Conservation (phyloP, 2,888 invertebrate genomes). For the Notodonta ziczac region DNA sequence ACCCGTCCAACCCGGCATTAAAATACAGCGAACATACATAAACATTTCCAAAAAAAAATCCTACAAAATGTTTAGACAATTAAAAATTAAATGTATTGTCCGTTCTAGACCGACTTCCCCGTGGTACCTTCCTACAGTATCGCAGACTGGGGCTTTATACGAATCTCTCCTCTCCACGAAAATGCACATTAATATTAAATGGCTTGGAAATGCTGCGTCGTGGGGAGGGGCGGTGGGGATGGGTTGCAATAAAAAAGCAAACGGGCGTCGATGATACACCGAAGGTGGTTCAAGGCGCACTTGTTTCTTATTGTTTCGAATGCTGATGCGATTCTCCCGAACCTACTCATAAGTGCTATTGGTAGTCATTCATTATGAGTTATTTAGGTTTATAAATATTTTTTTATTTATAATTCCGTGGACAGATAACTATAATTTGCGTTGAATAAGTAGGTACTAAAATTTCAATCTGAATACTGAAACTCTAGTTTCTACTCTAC, state of each 20-base stretch:
- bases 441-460: too few relatives aligned
- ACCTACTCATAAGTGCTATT: neutral
- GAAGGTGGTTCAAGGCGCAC: constrained; percentile 61
- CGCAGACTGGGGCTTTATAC: constrained; percentile 80
- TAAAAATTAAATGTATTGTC: constrained; percentile 78
- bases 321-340: constrained; percentile 20
- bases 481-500: too few relatives aligned
- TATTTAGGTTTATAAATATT: too few relatives aligned
- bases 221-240: constrained; percentile 55
- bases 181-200: constrained; percentile 86
- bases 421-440: too few relatives aligned
- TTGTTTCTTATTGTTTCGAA: constrained; percentile 56
- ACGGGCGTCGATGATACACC: constrained; percentile 75
- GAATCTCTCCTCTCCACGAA: constrained; percentile 83
- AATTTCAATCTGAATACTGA: too few relatives aligned
- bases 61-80: constrained; percentile 59
- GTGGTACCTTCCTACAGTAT: constrained; percentile 64
- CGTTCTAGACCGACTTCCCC: constrained; percentile 67
- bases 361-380: neutral
- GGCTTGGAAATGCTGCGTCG: constrained; percentile 85
- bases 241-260: constrained; percentile 73
- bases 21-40: too few relatives aligned
- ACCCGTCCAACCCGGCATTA: neutral
- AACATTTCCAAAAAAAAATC: too few relatives aligned
- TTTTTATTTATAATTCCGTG: too few relatives aligned